These are phyloP conservation scores for Gadopsis bispinosus DNA, from an alignment of 2,797 vertebrate species.

Conservation along the genomic window DNA sequence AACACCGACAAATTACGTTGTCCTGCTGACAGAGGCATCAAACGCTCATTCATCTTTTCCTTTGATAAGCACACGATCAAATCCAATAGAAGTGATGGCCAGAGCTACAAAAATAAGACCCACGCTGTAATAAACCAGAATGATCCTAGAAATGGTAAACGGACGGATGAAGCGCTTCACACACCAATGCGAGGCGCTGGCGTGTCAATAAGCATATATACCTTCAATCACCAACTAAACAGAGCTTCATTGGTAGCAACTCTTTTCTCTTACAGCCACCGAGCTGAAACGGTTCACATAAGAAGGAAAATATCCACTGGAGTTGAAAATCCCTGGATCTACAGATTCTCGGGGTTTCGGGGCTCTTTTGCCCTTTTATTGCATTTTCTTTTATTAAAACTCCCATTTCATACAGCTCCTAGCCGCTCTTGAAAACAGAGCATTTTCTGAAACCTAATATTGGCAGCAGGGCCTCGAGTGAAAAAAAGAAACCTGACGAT, in stretches of 20 bases:
- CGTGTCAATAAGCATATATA: not conserved
- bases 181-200: too few species aligned
- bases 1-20: too few species aligned
- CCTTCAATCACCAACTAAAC: not conserved
- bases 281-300: conserved; percentile 35
- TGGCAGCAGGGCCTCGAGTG: conserved; percentile 61
- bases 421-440: conserved; percentile 53
- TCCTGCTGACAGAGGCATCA: too few species aligned
- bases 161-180: too few species aligned
- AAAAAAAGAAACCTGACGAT: conserved; percentile 54
- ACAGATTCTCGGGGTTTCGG: conserved; percentile 34
- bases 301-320: conserved; percentile 17
- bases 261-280: conserved; percentile 1
- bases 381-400: conserved; percentile 67
- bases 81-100: not conserved
- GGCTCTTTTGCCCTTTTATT: conserved; percentile 46
- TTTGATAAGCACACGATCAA: not conserved
- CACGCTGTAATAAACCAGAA: not conserved
- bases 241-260: not conserved
- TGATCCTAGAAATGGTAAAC: not conserved
- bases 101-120: not conserved
- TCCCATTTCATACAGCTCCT: conserved; percentile 62
- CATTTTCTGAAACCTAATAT: conserved; percentile 75
- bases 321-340: conserved; percentile 45
- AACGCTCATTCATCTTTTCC: too few species aligned